Conservation (phyloP, 1,140 invertebrate genomes). For the Eupristina koningsbergeri region DNA sequence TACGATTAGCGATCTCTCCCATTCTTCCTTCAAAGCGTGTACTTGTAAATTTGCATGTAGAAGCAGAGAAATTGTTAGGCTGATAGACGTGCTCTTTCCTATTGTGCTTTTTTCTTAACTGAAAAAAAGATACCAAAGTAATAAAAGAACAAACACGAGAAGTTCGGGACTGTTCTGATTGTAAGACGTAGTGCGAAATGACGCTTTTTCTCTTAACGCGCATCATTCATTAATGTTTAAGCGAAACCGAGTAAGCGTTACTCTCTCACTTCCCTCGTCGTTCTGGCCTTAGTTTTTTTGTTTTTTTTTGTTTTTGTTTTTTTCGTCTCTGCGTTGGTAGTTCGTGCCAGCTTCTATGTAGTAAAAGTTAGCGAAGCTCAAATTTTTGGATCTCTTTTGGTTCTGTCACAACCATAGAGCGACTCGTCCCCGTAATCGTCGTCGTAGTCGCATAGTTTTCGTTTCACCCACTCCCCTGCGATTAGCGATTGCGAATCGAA, state of each 20-base stretch:
- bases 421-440: constrained; percentile 36
- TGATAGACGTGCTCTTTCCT: no score
- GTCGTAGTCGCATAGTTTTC: background rate
- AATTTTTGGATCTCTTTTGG: constrained; percentile 58
- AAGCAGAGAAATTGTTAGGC: background rate
- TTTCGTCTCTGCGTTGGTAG: background rate
- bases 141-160: constrained; percentile 5
- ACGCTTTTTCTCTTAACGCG: constrained; percentile 39
- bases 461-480: background rate
- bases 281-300: background rate
- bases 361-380: constrained; percentile 56
- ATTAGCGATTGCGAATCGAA: constrained; percentile 11
- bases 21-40: no score
- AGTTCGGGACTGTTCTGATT: background rate
- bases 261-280: background rate
- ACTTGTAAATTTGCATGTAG: no score
- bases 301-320: background rate
- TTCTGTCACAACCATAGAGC: constrained; percentile 60
- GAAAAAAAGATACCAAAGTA: background rate
- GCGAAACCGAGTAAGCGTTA: constrained; percentile 48
- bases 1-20: no score
- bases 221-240: constrained; percentile 59
- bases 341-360: constrained; percentile 58
- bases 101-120: background rate
- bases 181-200: constrained; percentile 15